Conservation (phyloP, 2,797 vertebrate genomes). For the Fistularia tabacaria region DNA sequence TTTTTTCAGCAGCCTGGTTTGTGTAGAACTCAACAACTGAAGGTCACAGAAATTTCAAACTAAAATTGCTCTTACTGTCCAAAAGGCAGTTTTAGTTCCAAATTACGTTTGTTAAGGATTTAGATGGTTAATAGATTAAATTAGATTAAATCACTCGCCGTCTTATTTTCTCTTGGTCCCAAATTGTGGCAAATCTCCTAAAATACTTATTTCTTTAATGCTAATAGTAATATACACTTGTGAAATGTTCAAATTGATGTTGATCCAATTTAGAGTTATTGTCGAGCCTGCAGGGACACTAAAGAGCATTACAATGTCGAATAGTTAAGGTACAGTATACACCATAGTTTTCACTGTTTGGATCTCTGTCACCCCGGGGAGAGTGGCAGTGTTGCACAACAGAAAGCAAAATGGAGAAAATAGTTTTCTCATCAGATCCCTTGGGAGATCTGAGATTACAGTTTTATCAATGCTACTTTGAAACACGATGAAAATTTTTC, state of each 20-base stretch:
- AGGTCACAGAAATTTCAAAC: too few relatives aligned
- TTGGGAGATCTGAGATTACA: conserved; percentile 50
- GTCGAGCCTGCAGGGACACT: conserved; percentile 26
- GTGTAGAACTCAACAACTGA: too few relatives aligned
- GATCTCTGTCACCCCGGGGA: conserved; percentile 24
- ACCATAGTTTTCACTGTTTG: conserved; percentile 16
- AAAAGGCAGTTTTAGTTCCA: too few relatives aligned
- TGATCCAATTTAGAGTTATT: conserved; percentile 46
- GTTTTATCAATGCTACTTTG: conserved; percentile 41
- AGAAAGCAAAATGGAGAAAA: conserved; percentile 41
- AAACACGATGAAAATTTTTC: conserved; percentile 35
- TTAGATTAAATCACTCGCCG: too few relatives aligned
- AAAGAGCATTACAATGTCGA: conserved; percentile 36
- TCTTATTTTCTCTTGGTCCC: too few relatives aligned
- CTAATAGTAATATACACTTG: conserved; percentile 30
- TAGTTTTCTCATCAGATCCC: conserved; percentile 46
- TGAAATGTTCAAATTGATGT: conserved; percentile 19
- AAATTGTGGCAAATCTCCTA: too few relatives aligned
- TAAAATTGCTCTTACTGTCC: too few relatives aligned
- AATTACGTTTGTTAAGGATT: too few relatives aligned
- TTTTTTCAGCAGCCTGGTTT: too few relatives aligned
- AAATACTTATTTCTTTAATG: conserved; percentile 11
- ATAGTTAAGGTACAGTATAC: conserved; percentile 28
- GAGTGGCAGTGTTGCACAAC: conserved; percentile 33
- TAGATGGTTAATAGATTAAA: too few relatives aligned